Conservation (phyloP, 2,113 vertebrate species). For the Daubentonia madagascariensis region DNA sequence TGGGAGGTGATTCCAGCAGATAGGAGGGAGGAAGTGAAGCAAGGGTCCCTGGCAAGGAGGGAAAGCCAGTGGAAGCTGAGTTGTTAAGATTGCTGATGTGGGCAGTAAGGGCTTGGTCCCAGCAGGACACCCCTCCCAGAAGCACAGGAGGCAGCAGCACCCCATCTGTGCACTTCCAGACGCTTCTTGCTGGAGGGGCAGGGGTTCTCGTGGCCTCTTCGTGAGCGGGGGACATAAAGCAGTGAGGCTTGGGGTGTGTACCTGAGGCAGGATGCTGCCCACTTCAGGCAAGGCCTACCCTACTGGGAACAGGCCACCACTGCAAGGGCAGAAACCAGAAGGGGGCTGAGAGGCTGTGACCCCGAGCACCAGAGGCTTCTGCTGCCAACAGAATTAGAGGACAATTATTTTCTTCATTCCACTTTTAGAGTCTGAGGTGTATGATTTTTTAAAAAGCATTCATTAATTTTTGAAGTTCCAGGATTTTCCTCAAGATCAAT, state of each 20-base stretch:
- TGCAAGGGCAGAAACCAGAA: background rate
- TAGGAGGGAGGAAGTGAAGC: background rate
- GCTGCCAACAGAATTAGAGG: background rate
- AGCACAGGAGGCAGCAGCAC: background rate
- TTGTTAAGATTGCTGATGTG: accelerated
- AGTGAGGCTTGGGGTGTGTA: accelerated
- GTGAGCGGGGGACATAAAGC: background rate
- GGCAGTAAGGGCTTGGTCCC: background rate
- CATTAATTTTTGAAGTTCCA: background rate
- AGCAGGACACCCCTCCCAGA: accelerated
- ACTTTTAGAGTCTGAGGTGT: background rate
- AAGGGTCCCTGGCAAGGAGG: accelerated
- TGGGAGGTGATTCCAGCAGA: background rate
- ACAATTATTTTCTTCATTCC: background rate
- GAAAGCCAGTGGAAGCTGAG: accelerated
- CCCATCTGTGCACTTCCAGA: background rate
- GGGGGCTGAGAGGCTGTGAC: background rate
- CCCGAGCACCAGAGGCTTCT: accelerated
- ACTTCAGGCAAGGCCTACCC: background rate
- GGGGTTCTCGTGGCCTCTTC: no score
- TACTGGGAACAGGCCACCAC: background rate
- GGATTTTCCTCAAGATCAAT: background rate
- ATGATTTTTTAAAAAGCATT: background rate
- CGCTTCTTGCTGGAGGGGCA: accelerated
- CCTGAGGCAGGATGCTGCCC: accelerated